Percentiles rank a stretch among this genome's conserved stretches.
Conservation (phyloP, 2,797 vertebrate species). For the Nothura maculosa region DNA sequence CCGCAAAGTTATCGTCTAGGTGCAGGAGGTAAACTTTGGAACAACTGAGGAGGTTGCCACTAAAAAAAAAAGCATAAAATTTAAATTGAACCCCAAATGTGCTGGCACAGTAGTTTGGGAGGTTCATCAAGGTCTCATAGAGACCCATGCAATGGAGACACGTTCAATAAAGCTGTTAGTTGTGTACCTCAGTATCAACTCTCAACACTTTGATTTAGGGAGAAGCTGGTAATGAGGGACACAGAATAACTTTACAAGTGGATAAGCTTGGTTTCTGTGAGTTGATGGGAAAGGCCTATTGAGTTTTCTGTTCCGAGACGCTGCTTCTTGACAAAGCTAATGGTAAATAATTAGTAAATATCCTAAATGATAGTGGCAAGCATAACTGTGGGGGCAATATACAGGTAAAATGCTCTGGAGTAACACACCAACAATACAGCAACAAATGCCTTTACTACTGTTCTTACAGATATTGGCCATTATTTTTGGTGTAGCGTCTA, state of each 20-base stretch:
- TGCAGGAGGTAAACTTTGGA: not conserved
- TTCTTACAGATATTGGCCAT: not conserved
- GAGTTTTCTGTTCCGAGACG: constrained; percentile 29
- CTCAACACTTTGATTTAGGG: constrained; percentile 9
- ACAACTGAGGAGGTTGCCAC: not conserved
- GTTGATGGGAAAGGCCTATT: constrained; percentile 6
- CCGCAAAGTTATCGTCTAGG: not conserved
- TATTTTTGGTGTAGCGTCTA: not conserved
- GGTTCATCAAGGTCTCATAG: not conserved
- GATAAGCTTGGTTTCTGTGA: constrained; percentile 22
- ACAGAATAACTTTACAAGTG: constrained; percentile 10
- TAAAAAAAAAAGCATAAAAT: not conserved
- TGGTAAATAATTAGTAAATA: not conserved
- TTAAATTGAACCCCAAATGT: not conserved
- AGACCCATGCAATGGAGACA: accelerated
- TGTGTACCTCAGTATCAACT: not conserved
- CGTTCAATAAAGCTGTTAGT: not conserved
- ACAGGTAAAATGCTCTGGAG: not conserved
- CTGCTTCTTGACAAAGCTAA: not conserved
- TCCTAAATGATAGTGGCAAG: not conserved
- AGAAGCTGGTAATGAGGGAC: not conserved
- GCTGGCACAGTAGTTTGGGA: not conserved
- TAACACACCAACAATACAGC: not conserved
- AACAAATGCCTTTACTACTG: not conserved
- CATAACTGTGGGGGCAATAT: not conserved